Evolutionary conservation across 2,797 vertebrate genomes (phyloP).

Genomic region (Microhierax caerulescens): DNA sequence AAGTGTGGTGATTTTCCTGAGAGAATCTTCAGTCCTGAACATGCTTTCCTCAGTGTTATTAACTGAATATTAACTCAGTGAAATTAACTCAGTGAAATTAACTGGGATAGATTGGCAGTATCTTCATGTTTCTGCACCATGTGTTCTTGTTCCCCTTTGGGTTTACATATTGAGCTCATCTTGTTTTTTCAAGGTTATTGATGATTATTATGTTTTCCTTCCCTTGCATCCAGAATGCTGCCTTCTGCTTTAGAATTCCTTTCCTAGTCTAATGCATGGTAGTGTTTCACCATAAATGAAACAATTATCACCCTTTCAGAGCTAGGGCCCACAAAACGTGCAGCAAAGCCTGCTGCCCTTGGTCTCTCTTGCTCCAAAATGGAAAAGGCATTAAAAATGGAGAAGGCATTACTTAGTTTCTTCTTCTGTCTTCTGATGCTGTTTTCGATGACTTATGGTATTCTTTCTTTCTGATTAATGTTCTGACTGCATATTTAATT

Average conservation of each 20-base stretch:
- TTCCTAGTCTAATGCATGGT: background rate
- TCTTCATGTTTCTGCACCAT: background rate
- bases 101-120: background rate
- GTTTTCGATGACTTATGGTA: background rate
- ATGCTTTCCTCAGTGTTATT: background rate
- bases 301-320: background rate
- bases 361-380: background rate
- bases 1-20: background rate
- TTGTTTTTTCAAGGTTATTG: background rate
- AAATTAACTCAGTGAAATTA: background rate
- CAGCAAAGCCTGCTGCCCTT: background rate
- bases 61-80: no score
- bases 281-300: background rate
- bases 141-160: background rate
- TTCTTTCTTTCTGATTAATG: background rate
- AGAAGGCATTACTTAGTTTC: background rate
- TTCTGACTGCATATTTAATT: background rate
- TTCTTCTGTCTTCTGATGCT: background rate
- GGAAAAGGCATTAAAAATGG: background rate
- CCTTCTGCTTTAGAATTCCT: background rate
- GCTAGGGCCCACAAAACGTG: fast-evolving
- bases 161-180: background rate
- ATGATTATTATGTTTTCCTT: background rate
- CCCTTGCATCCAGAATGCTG: background rate
- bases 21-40: background rate